Conservation (phyloP, 1,140 invertebrate genomes). For the Agraylea sexmaculata region DNA sequence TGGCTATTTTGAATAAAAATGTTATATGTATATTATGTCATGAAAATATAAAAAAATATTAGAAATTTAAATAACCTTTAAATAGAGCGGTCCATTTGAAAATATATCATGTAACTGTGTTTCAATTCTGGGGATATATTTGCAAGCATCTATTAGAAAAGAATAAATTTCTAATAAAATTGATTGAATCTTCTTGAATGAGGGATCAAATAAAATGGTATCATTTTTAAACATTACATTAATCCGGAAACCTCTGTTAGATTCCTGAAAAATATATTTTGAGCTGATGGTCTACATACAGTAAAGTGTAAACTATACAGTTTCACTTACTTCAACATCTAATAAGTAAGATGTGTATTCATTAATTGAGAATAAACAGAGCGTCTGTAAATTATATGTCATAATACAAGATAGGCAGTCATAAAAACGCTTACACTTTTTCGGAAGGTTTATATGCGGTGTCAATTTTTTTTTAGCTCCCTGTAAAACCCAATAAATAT, state of each 20-base stretch:
- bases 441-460: conserved; percentile 52
- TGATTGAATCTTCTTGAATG: conserved; percentile 60
- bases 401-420: conserved; percentile 76
- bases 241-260: conserved; percentile 64
- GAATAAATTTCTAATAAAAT: conserved; percentile 60
- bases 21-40: too few relatives aligned
- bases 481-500: conserved; percentile 27
- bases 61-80: conserved; percentile 38
- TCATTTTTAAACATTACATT: conserved; percentile 55
- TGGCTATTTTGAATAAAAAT: too few relatives aligned
- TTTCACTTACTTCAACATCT: conserved; percentile 54
- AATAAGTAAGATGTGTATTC: conserved; percentile 68
- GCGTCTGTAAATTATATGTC: conserved; percentile 69
- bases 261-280: conserved; percentile 41
- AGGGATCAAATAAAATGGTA: conserved; percentile 65
- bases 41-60: background rate
- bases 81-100: conserved; percentile 25
- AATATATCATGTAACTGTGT: conserved; percentile 53
- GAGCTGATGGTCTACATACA: too few relatives aligned
- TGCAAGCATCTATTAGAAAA: conserved; percentile 56
- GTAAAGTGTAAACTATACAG: conserved; percentile 6
- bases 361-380: conserved; percentile 67
- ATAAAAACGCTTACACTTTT: conserved; percentile 62
- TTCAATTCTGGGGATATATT: conserved; percentile 62
- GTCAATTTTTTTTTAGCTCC: conserved; percentile 65